Conservation (phyloP, 2,113 vertebrate genomes). For the Mus pahari region DNA sequence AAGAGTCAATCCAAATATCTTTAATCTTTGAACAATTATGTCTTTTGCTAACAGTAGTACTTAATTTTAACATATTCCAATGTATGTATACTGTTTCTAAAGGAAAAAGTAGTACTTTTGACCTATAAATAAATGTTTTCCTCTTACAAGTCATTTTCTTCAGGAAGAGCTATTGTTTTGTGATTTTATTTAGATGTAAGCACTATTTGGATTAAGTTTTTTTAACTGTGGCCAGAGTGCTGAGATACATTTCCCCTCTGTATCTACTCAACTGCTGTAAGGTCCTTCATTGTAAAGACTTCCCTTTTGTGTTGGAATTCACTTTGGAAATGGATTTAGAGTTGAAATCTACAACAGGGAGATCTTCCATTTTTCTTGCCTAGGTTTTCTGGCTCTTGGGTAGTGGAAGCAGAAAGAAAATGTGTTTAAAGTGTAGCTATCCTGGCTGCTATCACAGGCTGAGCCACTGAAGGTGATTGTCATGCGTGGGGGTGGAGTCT, state of each 20-base stretch:
- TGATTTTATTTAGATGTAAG: not conserved
- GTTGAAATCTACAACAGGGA: not conserved
- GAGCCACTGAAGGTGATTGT: not conserved
- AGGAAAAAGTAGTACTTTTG: conserved; percentile 9
- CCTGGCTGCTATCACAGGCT: not conserved
- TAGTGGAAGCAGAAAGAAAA: not conserved
- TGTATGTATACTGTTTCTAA: not conserved
- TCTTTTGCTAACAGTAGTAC: conserved; percentile 14
- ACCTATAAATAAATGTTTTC: not conserved
- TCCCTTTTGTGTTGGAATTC: not conserved
- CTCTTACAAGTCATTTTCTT: not conserved
- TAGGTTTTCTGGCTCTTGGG: not conserved
- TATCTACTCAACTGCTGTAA: not conserved
- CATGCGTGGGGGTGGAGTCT: not conserved
- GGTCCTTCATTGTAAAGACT: not conserved
- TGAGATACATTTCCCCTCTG: not conserved
- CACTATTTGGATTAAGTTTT: not conserved
- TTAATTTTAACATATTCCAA: conserved; percentile 30
- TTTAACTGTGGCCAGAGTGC: not conserved
- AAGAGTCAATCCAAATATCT: not conserved
- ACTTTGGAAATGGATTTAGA: conserved; percentile 32
- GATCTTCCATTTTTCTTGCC: not conserved
- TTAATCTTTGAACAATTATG: not conserved
- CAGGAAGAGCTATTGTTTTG: conserved; percentile 1
- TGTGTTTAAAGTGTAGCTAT: not conserved